Evolutionary conservation across 1,140 invertebrate genomes (phyloP).

Genomic region (Drosophila ercepeae): DNA sequence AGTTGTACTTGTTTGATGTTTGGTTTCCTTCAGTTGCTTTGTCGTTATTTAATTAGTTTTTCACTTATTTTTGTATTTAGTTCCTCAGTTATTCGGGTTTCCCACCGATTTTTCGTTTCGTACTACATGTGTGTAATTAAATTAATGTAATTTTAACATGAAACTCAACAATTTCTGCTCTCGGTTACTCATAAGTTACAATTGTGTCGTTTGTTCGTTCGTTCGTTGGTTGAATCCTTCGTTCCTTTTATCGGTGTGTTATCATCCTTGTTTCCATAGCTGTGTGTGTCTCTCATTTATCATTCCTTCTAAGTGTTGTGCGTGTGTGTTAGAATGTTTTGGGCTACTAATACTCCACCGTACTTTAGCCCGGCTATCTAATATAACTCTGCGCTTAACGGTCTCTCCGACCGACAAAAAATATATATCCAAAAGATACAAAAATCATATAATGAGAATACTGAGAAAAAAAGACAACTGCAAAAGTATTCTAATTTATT

Average conservation of each 20-base stretch:
- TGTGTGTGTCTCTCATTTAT: conserved; percentile 67
- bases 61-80: too few species aligned
- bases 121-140: conserved; percentile 73
- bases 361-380: conserved; percentile 53
- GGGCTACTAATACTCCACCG: conserved; percentile 30
- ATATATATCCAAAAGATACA: conserved; percentile 16
- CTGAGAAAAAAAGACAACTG: conserved; percentile 48
- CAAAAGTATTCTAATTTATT: conserved; percentile 72
- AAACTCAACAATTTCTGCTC: conserved; percentile 83
- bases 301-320: conserved; percentile 57
- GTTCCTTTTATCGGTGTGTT: conserved; percentile 54
- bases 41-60: conserved; percentile 33
- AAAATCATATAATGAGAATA: conserved; percentile 46
- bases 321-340: conserved; percentile 39
- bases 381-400: conserved; percentile 50
- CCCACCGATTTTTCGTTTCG: conserved; percentile 8
- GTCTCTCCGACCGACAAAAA: conserved; percentile 36
- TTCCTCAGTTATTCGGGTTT: conserved; percentile 4
- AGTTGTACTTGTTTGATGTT: conserved; percentile 10
- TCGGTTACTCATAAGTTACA: conserved; percentile 70
- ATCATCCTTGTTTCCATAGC: conserved; percentile 48
- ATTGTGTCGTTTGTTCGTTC: conserved; percentile 53
- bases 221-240: conserved; percentile 45
- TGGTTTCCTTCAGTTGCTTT: conserved; percentile 31
- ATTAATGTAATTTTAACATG: conserved; percentile 82